Percentiles rank a stretch among this genome's conserved stretches.
Conservation (phyloP, 2,797 vertebrate genomes). For the Mus minutoides region DNA sequence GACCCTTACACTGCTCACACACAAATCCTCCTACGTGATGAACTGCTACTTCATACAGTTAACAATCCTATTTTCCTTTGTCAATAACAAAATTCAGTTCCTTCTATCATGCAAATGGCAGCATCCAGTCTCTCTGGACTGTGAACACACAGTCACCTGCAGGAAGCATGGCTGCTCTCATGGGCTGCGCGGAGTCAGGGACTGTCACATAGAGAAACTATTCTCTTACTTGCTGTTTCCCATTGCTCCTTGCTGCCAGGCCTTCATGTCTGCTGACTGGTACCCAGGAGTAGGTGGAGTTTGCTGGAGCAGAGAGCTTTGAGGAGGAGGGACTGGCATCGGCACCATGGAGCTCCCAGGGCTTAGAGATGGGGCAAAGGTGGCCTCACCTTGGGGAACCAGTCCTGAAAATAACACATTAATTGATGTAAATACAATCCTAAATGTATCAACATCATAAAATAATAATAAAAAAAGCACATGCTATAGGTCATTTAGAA, state of each 20-base stretch:
- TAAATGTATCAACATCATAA: conserved; percentile 28
- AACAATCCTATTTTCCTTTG: conserved; percentile 33
- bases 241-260: conserved; percentile 93
- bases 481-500: conserved; percentile 38
- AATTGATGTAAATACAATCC: conserved; percentile 52
- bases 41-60: conserved; percentile 42
- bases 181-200: neutral
- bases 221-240: conserved; percentile 90
- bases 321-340: conserved; percentile 93
- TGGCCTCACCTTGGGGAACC: conserved; percentile 91
- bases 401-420: conserved; percentile 87
- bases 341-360: conserved; percentile 95
- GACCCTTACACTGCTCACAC: neutral
- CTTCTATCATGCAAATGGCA: neutral
- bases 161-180: neutral
- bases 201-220: neutral
- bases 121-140: neutral
- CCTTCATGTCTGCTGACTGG: conserved; percentile 96
- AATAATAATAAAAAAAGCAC: conserved; percentile 20
- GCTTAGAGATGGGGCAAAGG: conserved; percentile 93
- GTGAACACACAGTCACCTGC: neutral
- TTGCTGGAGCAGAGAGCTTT: conserved; percentile 95
- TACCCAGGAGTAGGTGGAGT: conserved; percentile 92
- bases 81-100: conserved; percentile 9
- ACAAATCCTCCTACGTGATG: neutral